Percentiles rank a stretch among this genome's conserved stretches.
phyloP scores from a whole-genome alignment of 2,888 invertebrate genomes.

The Leptopilina drosophilae region DNA sequence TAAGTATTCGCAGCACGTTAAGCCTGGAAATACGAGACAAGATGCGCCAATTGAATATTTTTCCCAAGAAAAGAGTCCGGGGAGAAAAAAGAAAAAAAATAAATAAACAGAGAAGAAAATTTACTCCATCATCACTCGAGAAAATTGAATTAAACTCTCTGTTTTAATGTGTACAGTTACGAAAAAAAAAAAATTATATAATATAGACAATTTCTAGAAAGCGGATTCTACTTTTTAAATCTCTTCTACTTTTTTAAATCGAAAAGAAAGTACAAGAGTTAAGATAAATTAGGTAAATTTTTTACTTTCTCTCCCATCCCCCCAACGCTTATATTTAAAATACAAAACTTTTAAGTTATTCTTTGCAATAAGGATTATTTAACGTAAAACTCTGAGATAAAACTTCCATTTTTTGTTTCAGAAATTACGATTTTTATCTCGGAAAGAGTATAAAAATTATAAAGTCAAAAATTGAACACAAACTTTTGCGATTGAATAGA shows the following conservation, averaged over 20 bases:
- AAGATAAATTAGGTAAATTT: background rate
- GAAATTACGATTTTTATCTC: background rate
- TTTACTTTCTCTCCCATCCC: background rate
- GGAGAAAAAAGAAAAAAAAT: background rate
- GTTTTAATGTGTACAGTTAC: background rate
- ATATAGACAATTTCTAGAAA: too few relatives aligned
- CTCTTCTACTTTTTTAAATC: background rate
- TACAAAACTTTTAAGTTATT: background rate
- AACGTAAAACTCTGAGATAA: background rate
- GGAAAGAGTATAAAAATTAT: too few relatives aligned
- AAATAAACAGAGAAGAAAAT: background rate
- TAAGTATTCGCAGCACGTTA: slow-evolving; percentile 24
- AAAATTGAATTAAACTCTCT: slow-evolving; percentile 1
- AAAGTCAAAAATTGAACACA: too few relatives aligned
- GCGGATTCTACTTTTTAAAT: too few relatives aligned
- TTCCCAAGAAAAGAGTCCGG: background rate
- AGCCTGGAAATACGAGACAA: slow-evolving; percentile 9
- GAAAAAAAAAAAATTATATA: too few relatives aligned
- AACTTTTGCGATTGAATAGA: too few relatives aligned
- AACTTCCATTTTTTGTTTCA: background rate
- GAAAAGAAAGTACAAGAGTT: background rate
- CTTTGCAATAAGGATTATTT: background rate
- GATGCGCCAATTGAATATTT: slow-evolving; percentile 27
- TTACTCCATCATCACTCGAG: background rate
- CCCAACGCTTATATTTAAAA: background rate